These are phyloP conservation scores for Corapipo altera DNA, from an alignment of 2,113 vertebrate genomes.

Conservation along the genomic window DNA sequence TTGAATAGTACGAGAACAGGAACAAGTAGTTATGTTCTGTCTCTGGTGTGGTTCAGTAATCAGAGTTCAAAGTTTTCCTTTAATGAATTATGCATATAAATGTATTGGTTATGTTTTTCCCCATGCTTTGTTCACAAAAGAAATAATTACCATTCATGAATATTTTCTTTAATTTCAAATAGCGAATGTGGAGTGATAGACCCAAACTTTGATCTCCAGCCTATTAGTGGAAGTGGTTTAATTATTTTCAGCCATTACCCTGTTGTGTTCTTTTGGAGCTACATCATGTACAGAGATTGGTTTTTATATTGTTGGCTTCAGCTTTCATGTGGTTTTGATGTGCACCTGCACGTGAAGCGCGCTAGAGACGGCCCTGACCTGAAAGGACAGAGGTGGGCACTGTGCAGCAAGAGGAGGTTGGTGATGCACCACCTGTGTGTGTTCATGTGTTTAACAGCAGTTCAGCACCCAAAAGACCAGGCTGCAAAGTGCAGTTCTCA, in stretches of 20 bases:
- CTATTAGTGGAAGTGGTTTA: not conserved
- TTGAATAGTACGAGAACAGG: not conserved
- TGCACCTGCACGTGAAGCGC: not conserved
- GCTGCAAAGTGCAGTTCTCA: not conserved
- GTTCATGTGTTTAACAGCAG: not conserved
- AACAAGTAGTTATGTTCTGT: not conserved
- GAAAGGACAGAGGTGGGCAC: not conserved
- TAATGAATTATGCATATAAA: constrained; percentile 37
- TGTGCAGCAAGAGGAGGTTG: not conserved
- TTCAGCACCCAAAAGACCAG: not conserved
- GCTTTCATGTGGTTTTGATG: not conserved
- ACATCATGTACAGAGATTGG: not conserved
- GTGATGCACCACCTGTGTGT: not conserved
- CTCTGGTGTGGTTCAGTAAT: constrained; percentile 16
- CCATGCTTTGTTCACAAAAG: constrained; percentile 26
- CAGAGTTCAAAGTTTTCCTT: constrained; percentile 35
- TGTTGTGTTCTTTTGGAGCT: not conserved
- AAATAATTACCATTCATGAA: constrained; percentile 19
- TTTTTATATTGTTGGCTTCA: not conserved
- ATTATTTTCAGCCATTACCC: constrained; percentile 7
- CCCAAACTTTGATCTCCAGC: constrained; percentile 48
- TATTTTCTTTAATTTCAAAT: constrained; percentile 35
- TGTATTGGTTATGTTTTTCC: constrained; percentile 20
- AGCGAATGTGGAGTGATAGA: not conserved
- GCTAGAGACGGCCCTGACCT: not conserved